Percentiles rank a stretch among this genome's conserved stretches.
Conservation (phyloP, 2,113 vertebrate genomes). For the Nicator chloris region DNA sequence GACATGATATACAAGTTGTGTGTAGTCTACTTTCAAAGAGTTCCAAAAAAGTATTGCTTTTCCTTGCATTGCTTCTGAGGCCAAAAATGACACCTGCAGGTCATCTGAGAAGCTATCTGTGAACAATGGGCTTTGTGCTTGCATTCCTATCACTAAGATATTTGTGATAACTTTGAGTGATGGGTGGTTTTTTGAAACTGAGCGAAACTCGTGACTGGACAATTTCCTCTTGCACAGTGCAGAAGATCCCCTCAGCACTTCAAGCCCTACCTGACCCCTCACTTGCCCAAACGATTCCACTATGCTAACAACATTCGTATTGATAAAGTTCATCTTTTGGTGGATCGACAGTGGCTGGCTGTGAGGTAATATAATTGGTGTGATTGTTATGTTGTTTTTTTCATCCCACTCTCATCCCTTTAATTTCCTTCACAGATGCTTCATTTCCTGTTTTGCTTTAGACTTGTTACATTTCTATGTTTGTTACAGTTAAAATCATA, state of each 20-base stretch:
- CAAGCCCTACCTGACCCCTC: conserved; percentile 86
- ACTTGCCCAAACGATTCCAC: conserved; percentile 93
- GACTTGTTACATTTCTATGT: background rate
- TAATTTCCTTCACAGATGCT: background rate
- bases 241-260: conserved; percentile 81
- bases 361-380: conserved; percentile 72
- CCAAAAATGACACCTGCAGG: background rate
- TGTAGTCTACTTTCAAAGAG: background rate
- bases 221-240: conserved; percentile 77
- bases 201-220: background rate
- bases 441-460: background rate
- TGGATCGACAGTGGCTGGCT: conserved; percentile 87
- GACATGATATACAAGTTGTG: background rate
- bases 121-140: background rate
- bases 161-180: background rate
- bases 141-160: background rate
- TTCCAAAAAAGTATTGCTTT: fast-evolving
- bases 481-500: background rate
- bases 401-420: background rate
- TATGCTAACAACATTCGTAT: conserved; percentile 89
- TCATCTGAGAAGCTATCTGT: background rate
- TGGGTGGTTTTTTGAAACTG: background rate
- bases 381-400: background rate
- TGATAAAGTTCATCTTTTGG: conserved; percentile 86
- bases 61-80: background rate